Percentiles rank a stretch among this genome's conserved stretches.
These are phyloP conservation scores for Lepidostoma basale DNA, from an alignment of 1,140 invertebrate species.

Conservation along the genomic window DNA sequence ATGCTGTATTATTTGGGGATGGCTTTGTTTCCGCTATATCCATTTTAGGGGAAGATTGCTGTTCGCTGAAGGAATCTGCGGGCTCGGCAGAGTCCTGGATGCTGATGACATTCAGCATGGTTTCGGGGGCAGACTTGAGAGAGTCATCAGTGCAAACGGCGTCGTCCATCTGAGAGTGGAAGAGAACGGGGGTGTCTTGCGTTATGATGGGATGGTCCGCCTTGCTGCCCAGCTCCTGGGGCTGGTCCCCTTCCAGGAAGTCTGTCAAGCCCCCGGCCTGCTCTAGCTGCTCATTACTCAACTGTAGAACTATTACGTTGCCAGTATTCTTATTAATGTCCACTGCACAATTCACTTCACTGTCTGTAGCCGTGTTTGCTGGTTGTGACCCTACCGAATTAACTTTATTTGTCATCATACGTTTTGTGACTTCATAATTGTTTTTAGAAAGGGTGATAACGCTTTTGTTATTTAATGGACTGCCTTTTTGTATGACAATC, in stretches of 20 bases:
- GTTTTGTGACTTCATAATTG: conserved; percentile 57
- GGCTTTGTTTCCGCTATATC: neutral
- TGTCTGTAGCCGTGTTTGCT: neutral
- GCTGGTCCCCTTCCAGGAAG: conserved; percentile 53
- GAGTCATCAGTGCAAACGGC: conserved; percentile 55
- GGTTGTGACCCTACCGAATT: conserved; percentile 46
- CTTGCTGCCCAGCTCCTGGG: conserved; percentile 47
- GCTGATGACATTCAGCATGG: conserved; percentile 51
- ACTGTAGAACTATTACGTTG: conserved; percentile 57
- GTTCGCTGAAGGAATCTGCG: conserved; percentile 7
- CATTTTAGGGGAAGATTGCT: conserved; percentile 9
- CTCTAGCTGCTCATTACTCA: conserved; percentile 57
- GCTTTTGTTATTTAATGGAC: conserved; percentile 55
- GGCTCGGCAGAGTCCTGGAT: conserved; percentile 31
- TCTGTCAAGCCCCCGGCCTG: conserved; percentile 55
- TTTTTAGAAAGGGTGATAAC: conserved; percentile 56
- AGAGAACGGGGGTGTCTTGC: conserved; percentile 62
- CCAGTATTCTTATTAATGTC: conserved; percentile 50
- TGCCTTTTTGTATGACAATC: conserved; percentile 58
- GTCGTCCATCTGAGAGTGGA: conserved; percentile 55
- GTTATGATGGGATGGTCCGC: conserved; percentile 53
- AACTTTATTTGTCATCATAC: conserved; percentile 60
- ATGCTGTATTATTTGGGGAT: conserved; percentile 41
- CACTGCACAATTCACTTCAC: conserved; percentile 47
- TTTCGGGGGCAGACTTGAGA: conserved; percentile 55